A percentile compares a stretch with the other conserved stretches of the same genome.
Evolutionary conservation across 1,140 invertebrate species (phyloP).

Genomic region (Homalodisca vitripennis): DNA sequence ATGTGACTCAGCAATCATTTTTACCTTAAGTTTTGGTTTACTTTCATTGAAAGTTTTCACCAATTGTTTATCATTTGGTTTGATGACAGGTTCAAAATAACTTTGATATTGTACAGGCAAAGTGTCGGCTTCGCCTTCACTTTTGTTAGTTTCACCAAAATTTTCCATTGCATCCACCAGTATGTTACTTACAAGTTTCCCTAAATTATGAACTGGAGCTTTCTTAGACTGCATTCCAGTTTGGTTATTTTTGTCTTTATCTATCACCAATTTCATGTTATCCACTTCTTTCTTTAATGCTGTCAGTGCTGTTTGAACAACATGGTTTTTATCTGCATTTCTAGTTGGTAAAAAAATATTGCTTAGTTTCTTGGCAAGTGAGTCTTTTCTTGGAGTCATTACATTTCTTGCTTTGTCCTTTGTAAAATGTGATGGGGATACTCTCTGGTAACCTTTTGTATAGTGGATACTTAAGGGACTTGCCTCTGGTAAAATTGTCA

Average conservation of each 20-base stretch:
- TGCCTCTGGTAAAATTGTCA: not conserved
- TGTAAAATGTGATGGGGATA: too few species aligned
- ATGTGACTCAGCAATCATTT: not conserved
- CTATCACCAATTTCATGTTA: not conserved
- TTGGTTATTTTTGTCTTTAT: not conserved
- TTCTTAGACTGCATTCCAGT: not conserved
- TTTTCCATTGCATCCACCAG: not conserved
- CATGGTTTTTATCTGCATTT: not conserved
- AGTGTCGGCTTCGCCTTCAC: not conserved
- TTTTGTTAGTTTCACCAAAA: not conserved
- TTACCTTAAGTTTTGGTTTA: not conserved
- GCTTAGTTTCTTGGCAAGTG: not conserved
- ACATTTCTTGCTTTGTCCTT: too few species aligned
- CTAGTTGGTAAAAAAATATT: not conserved
- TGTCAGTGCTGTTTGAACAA: not conserved
- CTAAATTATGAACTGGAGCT: not conserved
- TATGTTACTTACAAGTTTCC: conserved; percentile 7
- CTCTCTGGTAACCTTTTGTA: not conserved
- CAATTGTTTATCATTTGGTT: not conserved
- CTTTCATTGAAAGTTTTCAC: not conserved
- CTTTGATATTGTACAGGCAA: conserved; percentile 7
- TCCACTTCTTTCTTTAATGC: not conserved
- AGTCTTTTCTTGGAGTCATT: not conserved
- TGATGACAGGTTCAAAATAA: not conserved
- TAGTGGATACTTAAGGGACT: not conserved